phyloP scores from a whole-genome alignment of 2,113 vertebrate species.

The Tupaia tana region DNA sequence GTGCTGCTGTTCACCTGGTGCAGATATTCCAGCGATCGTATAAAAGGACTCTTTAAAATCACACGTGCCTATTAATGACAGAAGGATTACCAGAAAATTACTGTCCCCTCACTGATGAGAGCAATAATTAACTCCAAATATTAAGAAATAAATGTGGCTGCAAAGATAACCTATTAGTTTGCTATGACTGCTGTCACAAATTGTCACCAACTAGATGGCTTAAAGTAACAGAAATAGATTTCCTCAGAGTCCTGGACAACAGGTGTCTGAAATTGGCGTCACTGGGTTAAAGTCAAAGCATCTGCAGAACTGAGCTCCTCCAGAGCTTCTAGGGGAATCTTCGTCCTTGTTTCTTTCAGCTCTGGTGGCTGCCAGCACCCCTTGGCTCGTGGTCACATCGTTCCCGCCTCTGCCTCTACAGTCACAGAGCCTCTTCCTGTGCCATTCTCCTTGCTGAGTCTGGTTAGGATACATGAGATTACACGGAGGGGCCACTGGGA shows the following conservation, averaged over 20 bases:
- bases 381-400: background rate
- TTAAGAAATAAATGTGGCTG: background rate
- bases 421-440: background rate
- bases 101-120: background rate
- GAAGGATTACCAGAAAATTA: background rate
- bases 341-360: too few species aligned
- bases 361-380: background rate
- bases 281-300: too few species aligned
- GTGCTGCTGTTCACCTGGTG: background rate
- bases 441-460: background rate
- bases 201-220: background rate
- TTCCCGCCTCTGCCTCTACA: background rate
- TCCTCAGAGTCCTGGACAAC: background rate
- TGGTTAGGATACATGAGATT: accelerated
- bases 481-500: background rate
- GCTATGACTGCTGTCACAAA: background rate
- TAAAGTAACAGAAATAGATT: background rate
- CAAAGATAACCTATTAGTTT: background rate
- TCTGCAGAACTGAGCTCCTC: accelerated
- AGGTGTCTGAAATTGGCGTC: background rate
- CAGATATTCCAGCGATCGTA: background rate
- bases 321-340: background rate
- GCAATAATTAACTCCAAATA: background rate
- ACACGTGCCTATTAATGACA: background rate
- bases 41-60: background rate